Evolutionary conservation across 2,113 vertebrate genomes (phyloP).

Genomic region (Chionodraco myersi): DNA sequence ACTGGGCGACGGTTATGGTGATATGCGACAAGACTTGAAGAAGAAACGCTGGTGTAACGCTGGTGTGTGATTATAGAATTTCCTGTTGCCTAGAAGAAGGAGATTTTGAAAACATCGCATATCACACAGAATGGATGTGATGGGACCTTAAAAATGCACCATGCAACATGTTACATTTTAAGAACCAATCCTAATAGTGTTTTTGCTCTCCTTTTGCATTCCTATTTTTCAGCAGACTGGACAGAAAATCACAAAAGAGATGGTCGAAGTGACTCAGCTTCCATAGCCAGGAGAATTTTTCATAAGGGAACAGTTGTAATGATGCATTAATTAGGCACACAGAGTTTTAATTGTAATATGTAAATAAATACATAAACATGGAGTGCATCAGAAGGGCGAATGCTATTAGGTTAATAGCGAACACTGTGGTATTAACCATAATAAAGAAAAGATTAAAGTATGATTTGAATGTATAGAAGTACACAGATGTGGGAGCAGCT

Average conservation of each 20-base stretch:
- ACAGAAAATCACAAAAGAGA: slow-evolving; percentile 17
- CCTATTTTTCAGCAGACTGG: not conserved
- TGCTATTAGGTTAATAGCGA: not conserved
- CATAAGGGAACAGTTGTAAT: not conserved
- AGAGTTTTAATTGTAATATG: slow-evolving; percentile 11
- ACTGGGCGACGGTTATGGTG: slow-evolving; percentile 97
- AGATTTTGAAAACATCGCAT: slow-evolving; percentile 15
- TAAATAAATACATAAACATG: slow-evolving; percentile 23
- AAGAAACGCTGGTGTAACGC: slow-evolving; percentile 15
- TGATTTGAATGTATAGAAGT: slow-evolving; percentile 30
- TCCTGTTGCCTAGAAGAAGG: slow-evolving; percentile 25
- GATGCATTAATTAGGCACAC: slow-evolving; percentile 25
- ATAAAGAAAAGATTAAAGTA: not conserved
- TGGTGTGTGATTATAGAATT: slow-evolving; percentile 10
- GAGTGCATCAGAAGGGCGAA: not conserved
- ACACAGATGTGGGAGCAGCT: slow-evolving; percentile 19
- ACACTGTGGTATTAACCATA: not conserved
- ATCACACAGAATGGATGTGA: slow-evolving; percentile 24
- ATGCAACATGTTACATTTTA: slow-evolving; percentile 29
- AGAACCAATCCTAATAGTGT: not conserved
- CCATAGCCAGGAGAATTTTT: not conserved
- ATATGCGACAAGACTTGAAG: slow-evolving; percentile 58
- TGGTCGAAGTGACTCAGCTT: slow-evolving; percentile 13
- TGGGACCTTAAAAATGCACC: slow-evolving; percentile 22
- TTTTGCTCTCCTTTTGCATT: slow-evolving; percentile 21